These are phyloP conservation scores for Scrobipalpa costella DNA, from an alignment of 2,888 invertebrate species.

Conservation along the genomic window DNA sequence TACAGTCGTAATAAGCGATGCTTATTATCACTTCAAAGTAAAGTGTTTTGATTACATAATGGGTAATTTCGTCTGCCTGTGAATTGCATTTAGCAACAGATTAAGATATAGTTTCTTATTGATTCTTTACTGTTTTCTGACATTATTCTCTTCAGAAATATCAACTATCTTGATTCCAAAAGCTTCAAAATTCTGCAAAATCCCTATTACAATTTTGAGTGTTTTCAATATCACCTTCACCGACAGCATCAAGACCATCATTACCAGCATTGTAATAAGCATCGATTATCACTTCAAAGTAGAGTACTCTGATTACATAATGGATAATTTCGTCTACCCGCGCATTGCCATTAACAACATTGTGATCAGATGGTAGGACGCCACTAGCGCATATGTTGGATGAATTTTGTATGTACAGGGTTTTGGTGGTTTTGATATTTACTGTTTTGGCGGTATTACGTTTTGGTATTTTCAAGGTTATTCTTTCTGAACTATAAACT, in stretches of 20 bases:
- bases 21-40: conserved; percentile 53
- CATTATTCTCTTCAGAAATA: too few relatives aligned
- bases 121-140: too few relatives aligned
- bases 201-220: too few relatives aligned
- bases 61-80: conserved; percentile 53
- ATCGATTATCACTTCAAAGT: conserved; percentile 50
- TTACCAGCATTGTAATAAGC: conserved; percentile 5
- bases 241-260: background rate
- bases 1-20: conserved; percentile 29
- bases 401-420: conserved; percentile 40
- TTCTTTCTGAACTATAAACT: too few relatives aligned
- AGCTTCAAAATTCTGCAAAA: too few relatives aligned
- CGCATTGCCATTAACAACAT: conserved; percentile 61
- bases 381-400: conserved; percentile 70
- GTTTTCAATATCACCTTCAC: too few relatives aligned
- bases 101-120: too few relatives aligned
- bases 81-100: conserved; percentile 61
- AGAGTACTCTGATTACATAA: conserved; percentile 60
- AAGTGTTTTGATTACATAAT: conserved; percentile 61
- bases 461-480: background rate
- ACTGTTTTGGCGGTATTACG: background rate
- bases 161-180: too few relatives aligned
- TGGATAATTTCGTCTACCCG: conserved; percentile 53
- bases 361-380: conserved; percentile 69
- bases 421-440: conserved; percentile 1